Evolutionary conservation across 2,113 vertebrate species (phyloP).

Genomic region (Gopherus evgoodei): DNA sequence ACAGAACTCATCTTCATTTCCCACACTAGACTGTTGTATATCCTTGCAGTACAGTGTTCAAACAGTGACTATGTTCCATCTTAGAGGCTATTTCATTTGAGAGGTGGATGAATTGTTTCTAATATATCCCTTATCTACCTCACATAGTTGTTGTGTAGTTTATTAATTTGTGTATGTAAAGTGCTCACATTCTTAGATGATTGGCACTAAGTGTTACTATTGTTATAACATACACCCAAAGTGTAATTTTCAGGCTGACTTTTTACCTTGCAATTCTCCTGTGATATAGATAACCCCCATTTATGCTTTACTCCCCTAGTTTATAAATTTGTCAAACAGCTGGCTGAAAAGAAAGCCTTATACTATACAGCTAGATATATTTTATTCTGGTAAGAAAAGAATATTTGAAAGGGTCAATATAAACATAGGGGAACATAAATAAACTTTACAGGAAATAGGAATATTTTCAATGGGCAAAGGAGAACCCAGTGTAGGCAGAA

Average conservation of each 20-base stretch:
- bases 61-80: neutral
- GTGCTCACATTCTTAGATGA: neutral
- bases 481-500: neutral
- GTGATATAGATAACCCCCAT: neutral
- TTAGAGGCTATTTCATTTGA: neutral
- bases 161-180: neutral
- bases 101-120: neutral
- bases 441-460: neutral
- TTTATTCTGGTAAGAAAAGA: constrained; percentile 4
- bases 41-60: neutral
- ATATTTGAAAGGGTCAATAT: neutral
- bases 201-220: neutral
- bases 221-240: neutral
- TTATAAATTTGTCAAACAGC: neutral
- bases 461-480: neutral
- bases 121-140: neutral
- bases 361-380: neutral
- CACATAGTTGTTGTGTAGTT: rapidly evolving
- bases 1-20: neutral
- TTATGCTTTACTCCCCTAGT: neutral
- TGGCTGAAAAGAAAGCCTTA: neutral
- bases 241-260: neutral
- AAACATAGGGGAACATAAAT: neutral
- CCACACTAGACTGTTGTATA: neutral
- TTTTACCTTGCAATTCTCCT: neutral